phyloP scores from a whole-genome alignment of 2,888 invertebrate genomes.

The Drosophila vallismaia region DNA sequence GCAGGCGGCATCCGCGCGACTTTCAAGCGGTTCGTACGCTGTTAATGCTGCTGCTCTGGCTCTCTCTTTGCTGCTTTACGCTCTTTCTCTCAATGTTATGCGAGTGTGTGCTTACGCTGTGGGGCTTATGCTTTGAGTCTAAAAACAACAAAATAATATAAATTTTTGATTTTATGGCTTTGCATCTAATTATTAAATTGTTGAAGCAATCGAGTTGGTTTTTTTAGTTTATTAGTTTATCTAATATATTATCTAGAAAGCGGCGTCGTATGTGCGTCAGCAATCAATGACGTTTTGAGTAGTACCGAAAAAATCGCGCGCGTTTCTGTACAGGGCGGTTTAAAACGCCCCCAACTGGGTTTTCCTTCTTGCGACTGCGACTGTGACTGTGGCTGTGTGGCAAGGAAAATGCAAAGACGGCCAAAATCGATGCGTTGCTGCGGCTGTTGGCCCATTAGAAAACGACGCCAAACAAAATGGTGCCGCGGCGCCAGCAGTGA shows the following conservation, averaged over 20 bases:
- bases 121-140: slow-evolving; percentile 41
- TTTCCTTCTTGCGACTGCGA: neutral
- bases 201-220: neutral
- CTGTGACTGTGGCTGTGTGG: neutral
- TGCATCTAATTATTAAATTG: neutral
- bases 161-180: neutral
- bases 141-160: slow-evolving; percentile 17
- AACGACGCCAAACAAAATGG: slow-evolving; percentile 78
- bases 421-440: slow-evolving; percentile 65
- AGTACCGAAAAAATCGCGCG: slow-evolving; percentile 12
- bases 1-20: slow-evolving; percentile 12
- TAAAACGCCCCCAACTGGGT: slow-evolving; percentile 11
- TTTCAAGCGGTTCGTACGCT: slow-evolving; percentile 26
- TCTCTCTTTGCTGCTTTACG: slow-evolving; percentile 1
- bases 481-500: slow-evolving; percentile 47
- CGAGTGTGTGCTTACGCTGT: slow-evolving; percentile 12
- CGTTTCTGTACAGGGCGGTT: slow-evolving; percentile 14
- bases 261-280: slow-evolving; percentile 1
- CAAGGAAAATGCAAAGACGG: slow-evolving; percentile 16
- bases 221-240: neutral
- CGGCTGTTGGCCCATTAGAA: slow-evolving; percentile 77
- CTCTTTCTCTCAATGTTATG: slow-evolving; percentile 24
- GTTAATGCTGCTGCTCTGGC: slow-evolving; percentile 23
- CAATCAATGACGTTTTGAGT: slow-evolving; percentile 4
- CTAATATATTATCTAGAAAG: neutral